These are phyloP conservation scores for Hyaena hyaena DNA, from an alignment of 2,113 vertebrate species.

Conservation along the genomic window DNA sequence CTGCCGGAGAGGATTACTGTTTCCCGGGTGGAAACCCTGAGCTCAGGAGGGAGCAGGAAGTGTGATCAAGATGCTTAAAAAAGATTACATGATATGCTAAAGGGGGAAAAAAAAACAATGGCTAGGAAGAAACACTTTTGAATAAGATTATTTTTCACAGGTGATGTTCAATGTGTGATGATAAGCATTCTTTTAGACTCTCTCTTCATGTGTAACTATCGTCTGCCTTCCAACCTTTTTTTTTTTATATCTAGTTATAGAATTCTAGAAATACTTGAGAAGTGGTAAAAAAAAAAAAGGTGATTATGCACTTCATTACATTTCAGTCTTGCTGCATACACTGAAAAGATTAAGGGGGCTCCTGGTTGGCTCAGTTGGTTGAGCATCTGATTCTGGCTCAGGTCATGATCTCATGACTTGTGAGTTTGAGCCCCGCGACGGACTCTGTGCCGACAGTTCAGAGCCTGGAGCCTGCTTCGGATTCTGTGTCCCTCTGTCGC, in stretches of 20 bases:
- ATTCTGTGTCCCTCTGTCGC: too few relatives aligned
- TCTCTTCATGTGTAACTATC: neutral
- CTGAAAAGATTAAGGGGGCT: neutral
- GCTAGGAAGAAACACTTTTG: neutral
- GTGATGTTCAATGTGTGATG: neutral
- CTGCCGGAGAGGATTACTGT: neutral
- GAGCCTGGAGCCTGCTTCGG: too few relatives aligned
- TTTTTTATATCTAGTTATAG: neutral
- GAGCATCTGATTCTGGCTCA: too few relatives aligned
- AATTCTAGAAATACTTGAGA: neutral
- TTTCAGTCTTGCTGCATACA: neutral
- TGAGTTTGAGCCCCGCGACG: too few relatives aligned
- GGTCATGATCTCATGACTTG: too few relatives aligned
- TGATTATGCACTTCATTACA: neutral
- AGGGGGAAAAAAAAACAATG: neutral
- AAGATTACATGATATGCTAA: neutral
- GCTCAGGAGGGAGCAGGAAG: neutral
- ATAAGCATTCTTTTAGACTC: neutral
- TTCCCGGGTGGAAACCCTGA: fast-evolving
- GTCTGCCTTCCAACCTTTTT: neutral
- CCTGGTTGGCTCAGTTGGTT: too few relatives aligned
- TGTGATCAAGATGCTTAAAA: neutral
- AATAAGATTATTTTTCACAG: neutral
- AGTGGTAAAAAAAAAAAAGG: neutral
- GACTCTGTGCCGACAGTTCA: too few relatives aligned